These are phyloP conservation scores for Ceratitis capitata DNA, from an alignment of 1,140 invertebrate species.

Conservation along the genomic window DNA sequence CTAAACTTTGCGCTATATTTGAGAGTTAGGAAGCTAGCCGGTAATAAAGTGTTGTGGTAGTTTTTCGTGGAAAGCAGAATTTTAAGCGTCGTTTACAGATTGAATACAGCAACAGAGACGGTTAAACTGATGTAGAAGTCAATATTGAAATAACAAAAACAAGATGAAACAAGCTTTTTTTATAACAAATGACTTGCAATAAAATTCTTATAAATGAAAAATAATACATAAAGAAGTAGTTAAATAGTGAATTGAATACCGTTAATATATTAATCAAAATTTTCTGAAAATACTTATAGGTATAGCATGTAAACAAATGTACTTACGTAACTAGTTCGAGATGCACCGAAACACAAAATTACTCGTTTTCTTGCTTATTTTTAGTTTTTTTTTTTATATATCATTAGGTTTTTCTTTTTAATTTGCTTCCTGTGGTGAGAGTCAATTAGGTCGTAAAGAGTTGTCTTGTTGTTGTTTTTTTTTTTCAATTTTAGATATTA, in stretches of 20 bases:
- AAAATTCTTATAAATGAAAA: background rate
- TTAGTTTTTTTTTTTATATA: background rate
- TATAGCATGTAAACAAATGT: background rate
- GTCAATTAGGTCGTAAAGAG: conserved; percentile 12
- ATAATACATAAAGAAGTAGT: background rate
- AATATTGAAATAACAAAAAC: background rate
- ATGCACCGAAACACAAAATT: background rate
- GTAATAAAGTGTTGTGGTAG: background rate
- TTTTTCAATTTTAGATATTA: background rate
- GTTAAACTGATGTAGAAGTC: too few relatives aligned
- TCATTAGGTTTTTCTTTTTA: background rate
- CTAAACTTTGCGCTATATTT: background rate
- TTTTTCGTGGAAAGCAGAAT: background rate
- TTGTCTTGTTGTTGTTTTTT: background rate
- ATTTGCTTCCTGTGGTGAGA: background rate
- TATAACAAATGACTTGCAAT: background rate
- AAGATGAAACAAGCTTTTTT: background rate
- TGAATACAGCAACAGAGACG: background rate
- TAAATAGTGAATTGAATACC: background rate
- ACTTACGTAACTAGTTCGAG: background rate
- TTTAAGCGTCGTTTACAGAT: background rate
- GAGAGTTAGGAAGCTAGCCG: background rate
- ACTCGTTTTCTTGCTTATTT: background rate
- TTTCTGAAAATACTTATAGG: background rate
- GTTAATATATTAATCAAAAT: conserved; percentile 29